Percentiles rank a stretch among this genome's conserved stretches.
Conservation (phyloP, 2,888 invertebrate genomes). For the Diarsia rubi region DNA sequence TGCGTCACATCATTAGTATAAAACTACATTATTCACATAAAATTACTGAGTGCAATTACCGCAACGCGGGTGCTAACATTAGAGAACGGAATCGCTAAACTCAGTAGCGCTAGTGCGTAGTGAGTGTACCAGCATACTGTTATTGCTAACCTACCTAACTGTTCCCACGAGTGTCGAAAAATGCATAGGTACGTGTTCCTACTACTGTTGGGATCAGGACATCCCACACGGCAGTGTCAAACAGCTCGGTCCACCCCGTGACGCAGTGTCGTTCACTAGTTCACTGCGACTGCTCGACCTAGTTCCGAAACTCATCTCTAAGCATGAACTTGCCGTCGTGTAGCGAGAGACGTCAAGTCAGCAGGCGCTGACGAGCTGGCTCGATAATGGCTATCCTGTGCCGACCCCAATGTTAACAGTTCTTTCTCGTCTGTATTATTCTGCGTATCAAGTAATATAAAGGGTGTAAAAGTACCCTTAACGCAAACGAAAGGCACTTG, state of each 20-base stretch:
- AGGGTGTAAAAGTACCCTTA: too few relatives aligned
- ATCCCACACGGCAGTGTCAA: background rate
- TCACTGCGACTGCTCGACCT: background rate
- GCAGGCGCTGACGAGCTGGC: background rate
- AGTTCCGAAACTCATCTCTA: background rate
- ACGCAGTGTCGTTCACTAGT: too few relatives aligned
- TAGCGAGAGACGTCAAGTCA: background rate
- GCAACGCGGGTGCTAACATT: too few relatives aligned
- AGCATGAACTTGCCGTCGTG: background rate
- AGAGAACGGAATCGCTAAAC: too few relatives aligned
- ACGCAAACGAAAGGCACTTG: too few relatives aligned
- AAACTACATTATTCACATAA: too few relatives aligned
- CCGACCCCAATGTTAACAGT: background rate
- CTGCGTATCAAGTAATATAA: background rate
- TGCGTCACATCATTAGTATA: too few relatives aligned
- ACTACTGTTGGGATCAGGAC: background rate
- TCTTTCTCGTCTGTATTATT: background rate
- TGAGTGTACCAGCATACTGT: background rate
- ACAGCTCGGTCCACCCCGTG: background rate
- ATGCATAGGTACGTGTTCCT: background rate
- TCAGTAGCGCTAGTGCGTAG: background rate
- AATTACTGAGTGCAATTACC: too few relatives aligned
- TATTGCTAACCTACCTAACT: background rate
- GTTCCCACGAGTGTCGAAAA: conserved; percentile 6
- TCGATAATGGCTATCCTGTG: background rate